phyloP scores from a whole-genome alignment of 2,888 invertebrate genomes.

The Epistrophella euchroma region DNA sequence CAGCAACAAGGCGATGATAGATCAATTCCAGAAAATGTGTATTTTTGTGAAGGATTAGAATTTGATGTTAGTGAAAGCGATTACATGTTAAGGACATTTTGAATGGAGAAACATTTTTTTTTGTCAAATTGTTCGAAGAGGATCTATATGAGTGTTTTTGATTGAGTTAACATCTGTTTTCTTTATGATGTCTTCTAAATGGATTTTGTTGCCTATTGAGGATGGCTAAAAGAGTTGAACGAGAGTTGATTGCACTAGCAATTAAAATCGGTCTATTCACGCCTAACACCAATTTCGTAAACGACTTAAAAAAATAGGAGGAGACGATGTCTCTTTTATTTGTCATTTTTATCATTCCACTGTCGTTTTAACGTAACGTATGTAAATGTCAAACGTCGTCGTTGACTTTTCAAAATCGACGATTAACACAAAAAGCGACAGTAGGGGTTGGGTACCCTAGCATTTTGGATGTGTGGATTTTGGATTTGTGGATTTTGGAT shows the following conservation, averaged over 20 bases:
- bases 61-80: slow-evolving; percentile 44
- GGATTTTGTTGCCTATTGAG: background rate
- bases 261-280: background rate
- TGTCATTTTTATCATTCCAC: too few relatives aligned
- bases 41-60: slow-evolving; percentile 5
- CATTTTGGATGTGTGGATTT: too few relatives aligned
- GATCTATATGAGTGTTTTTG: slow-evolving; percentile 16
- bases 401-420: too few relatives aligned
- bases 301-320: too few relatives aligned
- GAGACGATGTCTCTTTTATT: too few relatives aligned
- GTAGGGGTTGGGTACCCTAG: too few relatives aligned
- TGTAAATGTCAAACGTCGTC: too few relatives aligned
- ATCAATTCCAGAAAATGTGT: slow-evolving; percentile 55
- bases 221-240: background rate
- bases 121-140: slow-evolving; percentile 17
- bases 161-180: slow-evolving; percentile 41
- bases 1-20: slow-evolving; percentile 45
- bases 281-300: too few relatives aligned
- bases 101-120: background rate
- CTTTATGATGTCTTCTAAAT: slow-evolving; percentile 25
- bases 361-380: too few relatives aligned
- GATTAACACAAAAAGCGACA: too few relatives aligned
- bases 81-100: slow-evolving; percentile 53
- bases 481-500: too few relatives aligned
- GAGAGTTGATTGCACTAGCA: background rate